phyloP scores from a whole-genome alignment of 2,888 invertebrate species.

The Meiosimyza platycephala region DNA sequence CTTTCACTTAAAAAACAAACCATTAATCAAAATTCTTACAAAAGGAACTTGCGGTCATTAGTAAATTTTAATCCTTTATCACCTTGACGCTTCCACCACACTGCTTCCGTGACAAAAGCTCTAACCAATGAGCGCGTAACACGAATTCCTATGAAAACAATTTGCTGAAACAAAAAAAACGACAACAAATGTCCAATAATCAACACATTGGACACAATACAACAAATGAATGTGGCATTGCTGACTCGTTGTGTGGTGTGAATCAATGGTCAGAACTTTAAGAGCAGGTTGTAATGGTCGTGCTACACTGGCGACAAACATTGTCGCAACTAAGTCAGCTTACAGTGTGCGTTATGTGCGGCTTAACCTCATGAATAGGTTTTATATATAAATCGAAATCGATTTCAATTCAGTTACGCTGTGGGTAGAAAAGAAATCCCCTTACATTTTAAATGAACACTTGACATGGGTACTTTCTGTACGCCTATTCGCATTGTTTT shows the following conservation, averaged over 20 bases:
- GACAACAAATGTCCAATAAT: slow-evolving; percentile 9
- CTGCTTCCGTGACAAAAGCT: neutral
- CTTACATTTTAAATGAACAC: too few species aligned
- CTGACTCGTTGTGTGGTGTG: neutral
- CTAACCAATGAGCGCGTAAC: neutral
- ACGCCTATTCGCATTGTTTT: too few species aligned
- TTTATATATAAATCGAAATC: slow-evolving; percentile 10
- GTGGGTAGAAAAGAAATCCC: too few species aligned
- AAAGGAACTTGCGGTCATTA: neutral
- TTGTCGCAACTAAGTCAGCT: neutral
- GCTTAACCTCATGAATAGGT: slow-evolving; percentile 6
- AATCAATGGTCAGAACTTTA: neutral
- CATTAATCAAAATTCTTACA: neutral
- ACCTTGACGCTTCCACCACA: neutral
- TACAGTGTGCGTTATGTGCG: neutral
- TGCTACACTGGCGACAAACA: neutral
- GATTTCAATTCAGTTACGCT: neutral
- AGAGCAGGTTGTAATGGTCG: neutral
- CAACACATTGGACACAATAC: slow-evolving; percentile 16
- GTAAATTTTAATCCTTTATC: slow-evolving; percentile 11
- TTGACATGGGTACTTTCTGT: too few species aligned
- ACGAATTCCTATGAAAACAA: slow-evolving; percentile 10
- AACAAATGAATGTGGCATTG: slow-evolving; percentile 15
- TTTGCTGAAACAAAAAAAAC: neutral
- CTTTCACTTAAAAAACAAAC: neutral